A percentile compares a stretch with the other conserved stretches of the same genome.
Evolutionary conservation across 2,797 vertebrate genomes (phyloP).

Genomic region (Artibeus lituratus): DNA sequence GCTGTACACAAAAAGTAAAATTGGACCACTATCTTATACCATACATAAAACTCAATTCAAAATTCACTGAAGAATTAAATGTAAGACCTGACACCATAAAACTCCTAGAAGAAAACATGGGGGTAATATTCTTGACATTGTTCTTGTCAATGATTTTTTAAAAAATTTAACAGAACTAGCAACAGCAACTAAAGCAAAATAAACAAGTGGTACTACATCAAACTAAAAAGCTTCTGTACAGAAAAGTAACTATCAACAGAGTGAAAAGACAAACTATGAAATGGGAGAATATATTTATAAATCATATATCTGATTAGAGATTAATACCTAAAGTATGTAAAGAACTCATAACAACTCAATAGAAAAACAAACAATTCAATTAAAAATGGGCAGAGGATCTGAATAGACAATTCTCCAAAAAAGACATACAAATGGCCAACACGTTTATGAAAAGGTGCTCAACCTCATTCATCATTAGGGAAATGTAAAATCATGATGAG

Average conservation of each 20-base stretch:
- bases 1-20: not conserved
- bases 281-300: not conserved
- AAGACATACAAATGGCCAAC: not conserved
- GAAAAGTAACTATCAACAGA: not conserved
- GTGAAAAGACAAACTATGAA: not conserved
- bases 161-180: not conserved
- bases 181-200: not conserved
- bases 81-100: not conserved
- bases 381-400: not conserved
- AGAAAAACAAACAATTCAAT: not conserved
- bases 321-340: not conserved
- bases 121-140: not conserved
- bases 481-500: not conserved
- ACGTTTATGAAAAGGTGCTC: not conserved
- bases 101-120: not conserved
- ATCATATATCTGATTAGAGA: not conserved
- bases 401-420: not conserved
- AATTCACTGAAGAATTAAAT: not conserved
- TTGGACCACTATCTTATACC: not conserved
- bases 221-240: not conserved
- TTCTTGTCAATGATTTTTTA: not conserved
- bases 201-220: not conserved
- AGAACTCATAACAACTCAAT: not conserved
- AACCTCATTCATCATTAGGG: not conserved
- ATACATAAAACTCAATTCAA: not conserved